Conservation (phyloP, 1,140 invertebrate species). For the Drosophila oshimai region DNA sequence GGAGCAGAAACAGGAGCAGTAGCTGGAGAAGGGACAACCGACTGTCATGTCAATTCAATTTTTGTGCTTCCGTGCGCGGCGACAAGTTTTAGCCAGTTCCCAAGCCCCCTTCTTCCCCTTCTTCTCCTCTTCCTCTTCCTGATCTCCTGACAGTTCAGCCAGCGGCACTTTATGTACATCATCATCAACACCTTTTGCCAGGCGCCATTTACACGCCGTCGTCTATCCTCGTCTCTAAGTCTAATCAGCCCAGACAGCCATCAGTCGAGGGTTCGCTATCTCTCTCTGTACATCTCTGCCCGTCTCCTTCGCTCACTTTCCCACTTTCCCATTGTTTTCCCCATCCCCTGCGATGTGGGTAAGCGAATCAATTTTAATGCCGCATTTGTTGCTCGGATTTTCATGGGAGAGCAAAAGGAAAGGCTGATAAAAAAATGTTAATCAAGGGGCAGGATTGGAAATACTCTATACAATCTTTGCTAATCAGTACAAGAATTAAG, state of each 20-base stretch:
- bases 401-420: conserved; percentile 10
- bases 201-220: conserved; percentile 78
- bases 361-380: conserved; percentile 78
- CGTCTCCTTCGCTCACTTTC: neutral
- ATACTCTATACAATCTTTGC: neutral
- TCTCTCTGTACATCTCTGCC: neutral
- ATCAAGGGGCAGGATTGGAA: neutral
- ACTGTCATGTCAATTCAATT: conserved; percentile 81
- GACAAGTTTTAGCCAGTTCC: conserved; percentile 76
- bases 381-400: conserved; percentile 71
- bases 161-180: conserved; percentile 75
- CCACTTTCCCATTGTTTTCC: conserved; percentile 2
- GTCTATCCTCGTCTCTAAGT: conserved; percentile 76
- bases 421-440: conserved; percentile 14
- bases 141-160: conserved; percentile 54
- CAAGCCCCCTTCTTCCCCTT: neutral
- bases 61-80: conserved; percentile 80
- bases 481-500: too few species aligned
- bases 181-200: conserved; percentile 77
- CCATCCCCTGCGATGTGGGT: conserved; percentile 5
- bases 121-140: neutral
- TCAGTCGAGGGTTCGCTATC: conserved; percentile 19
- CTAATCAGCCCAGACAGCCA: conserved; percentile 75
- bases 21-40: conserved; percentile 33
- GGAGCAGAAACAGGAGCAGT: neutral